Evolutionary conservation across 2,888 invertebrate species (phyloP), one percentile per base, ranked within the genome.

Genomic region (Autographa gamma): DNA sequence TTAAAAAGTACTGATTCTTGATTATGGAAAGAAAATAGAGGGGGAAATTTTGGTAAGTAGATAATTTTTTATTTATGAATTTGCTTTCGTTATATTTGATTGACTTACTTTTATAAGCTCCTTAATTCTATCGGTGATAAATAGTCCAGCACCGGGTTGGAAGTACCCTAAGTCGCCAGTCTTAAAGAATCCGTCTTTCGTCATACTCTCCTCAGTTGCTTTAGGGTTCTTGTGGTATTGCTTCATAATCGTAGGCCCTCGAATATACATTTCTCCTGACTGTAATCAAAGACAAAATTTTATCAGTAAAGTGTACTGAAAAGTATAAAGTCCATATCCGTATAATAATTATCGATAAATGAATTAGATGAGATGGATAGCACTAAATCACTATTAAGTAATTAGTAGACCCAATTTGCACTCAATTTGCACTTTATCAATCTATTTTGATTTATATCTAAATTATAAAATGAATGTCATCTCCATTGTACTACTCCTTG

Each of bases 111-210:
- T 98, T 80, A 98, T 98, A 59, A 98, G 93, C 88, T 98, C 98
- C 90, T 98, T 98, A 73, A 97, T 95, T 73, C 98, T 96, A 87
- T 98, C 98, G n/a, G 97, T 97, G 61, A 98, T 96, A 82, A 96
- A 98, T 70, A 97, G 93, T 48, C 94, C 95, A 1, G 96, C 96
- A 0, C 97, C 96, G 9, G 97, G 96, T 77, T 97, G 97, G 85
- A 96, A 97, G 84, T 96, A 96, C 0, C 96, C 97, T 61, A 98
- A 91, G 86, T 98, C 98, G 9, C 98, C 98, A 8, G 97, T 97
- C 85, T 97, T 97, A 69, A 98, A 95, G 97, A 97, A 98, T 0
- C 97, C 98, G 60, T 97, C 97, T 19, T 96, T 96, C 70, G 98
- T 97, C 32, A 95, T 60, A 13, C 96, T 96, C 0, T 97, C 96